phyloP scores from a whole-genome alignment of 2,797 vertebrate species.

The Zonotrichia albicollis region DNA sequence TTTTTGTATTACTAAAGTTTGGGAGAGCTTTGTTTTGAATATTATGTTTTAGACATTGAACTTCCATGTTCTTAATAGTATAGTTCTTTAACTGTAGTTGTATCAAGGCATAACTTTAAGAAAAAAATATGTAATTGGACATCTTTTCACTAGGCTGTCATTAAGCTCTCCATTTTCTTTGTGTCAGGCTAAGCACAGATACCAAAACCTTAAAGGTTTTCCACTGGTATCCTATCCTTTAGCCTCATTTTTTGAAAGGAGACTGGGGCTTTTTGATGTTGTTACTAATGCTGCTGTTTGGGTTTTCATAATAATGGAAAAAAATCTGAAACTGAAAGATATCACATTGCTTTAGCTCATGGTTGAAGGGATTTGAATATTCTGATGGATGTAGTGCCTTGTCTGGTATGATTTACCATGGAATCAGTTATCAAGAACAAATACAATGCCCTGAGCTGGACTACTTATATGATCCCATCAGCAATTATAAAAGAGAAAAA shows the following conservation, averaged over 20 bases:
- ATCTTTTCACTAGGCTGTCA: background rate
- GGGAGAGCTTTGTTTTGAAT: background rate
- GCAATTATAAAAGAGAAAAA: background rate
- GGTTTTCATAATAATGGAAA: background rate
- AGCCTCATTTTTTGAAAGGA: background rate
- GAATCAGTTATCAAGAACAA: background rate
- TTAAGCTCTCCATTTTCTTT: background rate
- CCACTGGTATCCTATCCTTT: background rate
- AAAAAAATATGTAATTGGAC: background rate
- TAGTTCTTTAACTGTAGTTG: background rate
- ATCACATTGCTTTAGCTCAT: background rate
- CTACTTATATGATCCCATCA: background rate
- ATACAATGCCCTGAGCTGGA: background rate
- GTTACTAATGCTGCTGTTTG: background rate
- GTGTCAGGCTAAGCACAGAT: background rate
- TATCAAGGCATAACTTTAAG: background rate
- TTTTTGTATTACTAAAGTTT: background rate
- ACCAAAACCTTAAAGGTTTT: background rate
- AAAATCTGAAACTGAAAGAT: background rate
- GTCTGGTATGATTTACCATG: background rate
- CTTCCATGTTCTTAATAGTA: background rate
- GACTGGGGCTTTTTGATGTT: rapidly evolving
- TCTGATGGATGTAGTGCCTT: background rate
- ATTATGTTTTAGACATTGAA: background rate
- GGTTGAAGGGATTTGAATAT: background rate